Conservation (phyloP, 2,113 vertebrate genomes). For the Columbina picui region DNA sequence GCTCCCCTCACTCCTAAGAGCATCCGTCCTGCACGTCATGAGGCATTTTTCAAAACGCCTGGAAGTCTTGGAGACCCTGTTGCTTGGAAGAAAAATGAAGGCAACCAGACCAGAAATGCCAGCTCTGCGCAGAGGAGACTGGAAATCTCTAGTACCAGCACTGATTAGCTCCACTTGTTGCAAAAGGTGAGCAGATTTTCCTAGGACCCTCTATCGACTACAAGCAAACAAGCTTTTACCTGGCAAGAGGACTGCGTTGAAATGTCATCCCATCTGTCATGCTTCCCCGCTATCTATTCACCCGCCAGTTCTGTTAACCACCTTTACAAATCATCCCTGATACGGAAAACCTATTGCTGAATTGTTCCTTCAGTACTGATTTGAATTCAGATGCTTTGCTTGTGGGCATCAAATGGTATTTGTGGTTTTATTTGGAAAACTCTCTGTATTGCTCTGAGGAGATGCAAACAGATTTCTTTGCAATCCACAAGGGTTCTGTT, state of each 20-base stretch:
- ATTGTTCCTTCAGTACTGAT: slow-evolving; percentile 17
- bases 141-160: slow-evolving; percentile 79
- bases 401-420: neutral
- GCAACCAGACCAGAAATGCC: slow-evolving; percentile 61
- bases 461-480: slow-evolving; percentile 10
- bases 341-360: slow-evolving; percentile 9
- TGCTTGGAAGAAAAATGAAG: slow-evolving; percentile 73
- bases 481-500: slow-evolving; percentile 28
- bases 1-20: slow-evolving; percentile 85
- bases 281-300: neutral
- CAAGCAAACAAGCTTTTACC: neutral
- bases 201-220: neutral
- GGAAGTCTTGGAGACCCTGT: slow-evolving; percentile 75
- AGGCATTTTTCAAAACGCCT: slow-evolving; percentile 91
- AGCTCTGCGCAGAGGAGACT: slow-evolving; percentile 90
- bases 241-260: neutral
- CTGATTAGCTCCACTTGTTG: slow-evolving; percentile 32
- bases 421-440: slow-evolving; percentile 38
- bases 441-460: neutral
- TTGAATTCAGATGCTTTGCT: neutral
- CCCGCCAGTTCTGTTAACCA: neutral
- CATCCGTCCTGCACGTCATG: slow-evolving; percentile 60
- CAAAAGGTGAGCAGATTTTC: neutral
- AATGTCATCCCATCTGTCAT: neutral
- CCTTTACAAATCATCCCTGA: neutral